A percentile compares a stretch with the other conserved stretches of the same genome.
These are phyloP conservation scores for Episyrphus balteatus DNA, from an alignment of 1,140 invertebrate species.

Conservation along the genomic window DNA sequence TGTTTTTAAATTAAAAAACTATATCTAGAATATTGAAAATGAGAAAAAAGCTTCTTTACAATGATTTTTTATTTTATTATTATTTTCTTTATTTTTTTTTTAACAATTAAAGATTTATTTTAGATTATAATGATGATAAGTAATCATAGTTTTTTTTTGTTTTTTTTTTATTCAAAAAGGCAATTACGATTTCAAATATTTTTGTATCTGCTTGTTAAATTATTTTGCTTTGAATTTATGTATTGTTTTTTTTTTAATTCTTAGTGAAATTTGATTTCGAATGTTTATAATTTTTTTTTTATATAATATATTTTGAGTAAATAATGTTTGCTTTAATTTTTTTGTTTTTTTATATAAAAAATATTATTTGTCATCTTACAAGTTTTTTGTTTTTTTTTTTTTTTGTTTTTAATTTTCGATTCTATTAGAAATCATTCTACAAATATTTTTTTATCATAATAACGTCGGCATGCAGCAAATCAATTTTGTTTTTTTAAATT, in stretches of 20 bases:
- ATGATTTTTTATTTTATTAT: too few species aligned
- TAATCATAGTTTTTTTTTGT: too few species aligned
- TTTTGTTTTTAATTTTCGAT: neutral
- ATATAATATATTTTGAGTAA: too few species aligned
- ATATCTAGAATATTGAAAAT: neutral
- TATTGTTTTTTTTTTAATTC: neutral
- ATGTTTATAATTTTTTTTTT: too few species aligned
- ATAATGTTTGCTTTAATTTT: too few species aligned
- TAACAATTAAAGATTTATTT: neutral
- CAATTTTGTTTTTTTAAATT: neutral
- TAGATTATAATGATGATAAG: too few species aligned
- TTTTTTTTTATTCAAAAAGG: too few species aligned
- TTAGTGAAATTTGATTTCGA: too few species aligned
- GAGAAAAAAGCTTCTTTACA: neutral
- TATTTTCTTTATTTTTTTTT: neutral
- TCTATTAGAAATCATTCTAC: neutral
- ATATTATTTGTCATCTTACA: conserved; percentile 4
- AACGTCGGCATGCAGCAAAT: neutral
- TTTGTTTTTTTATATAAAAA: conserved; percentile 3
- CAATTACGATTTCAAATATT: conserved; percentile 7
- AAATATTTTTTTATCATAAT: too few species aligned
- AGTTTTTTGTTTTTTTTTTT: conserved; percentile 4
- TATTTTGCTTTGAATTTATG: conserved; percentile 4
- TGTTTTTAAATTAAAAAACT: neutral
- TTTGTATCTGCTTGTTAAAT: conserved; percentile 11